Evolutionary conservation across 2,888 invertebrate genomes (phyloP).

Genomic region (Plebejus anna): DNA sequence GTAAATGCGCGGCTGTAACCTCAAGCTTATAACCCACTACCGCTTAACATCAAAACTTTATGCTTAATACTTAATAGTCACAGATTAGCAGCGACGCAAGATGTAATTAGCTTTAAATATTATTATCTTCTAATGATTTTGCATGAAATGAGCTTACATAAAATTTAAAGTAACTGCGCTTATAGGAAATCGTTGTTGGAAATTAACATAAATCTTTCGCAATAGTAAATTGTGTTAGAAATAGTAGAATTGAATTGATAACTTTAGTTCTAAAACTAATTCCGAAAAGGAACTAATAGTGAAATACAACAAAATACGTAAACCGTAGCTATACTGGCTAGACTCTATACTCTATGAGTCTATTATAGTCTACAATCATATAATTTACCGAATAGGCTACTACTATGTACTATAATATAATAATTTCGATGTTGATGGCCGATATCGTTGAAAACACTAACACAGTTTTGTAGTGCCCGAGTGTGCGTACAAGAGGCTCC

Average conservation of each 20-base stretch:
- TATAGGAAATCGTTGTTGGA: neutral
- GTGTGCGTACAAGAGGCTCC: too few species aligned
- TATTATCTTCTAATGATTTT: neutral
- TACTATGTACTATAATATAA: too few species aligned
- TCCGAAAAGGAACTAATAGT: neutral
- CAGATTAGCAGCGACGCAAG: neutral
- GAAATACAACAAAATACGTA: too few species aligned
- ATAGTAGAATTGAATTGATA: neutral
- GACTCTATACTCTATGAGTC: too few species aligned
- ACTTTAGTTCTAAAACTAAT: neutral
- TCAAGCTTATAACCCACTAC: neutral
- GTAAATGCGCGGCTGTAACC: slow-evolving; percentile 43
- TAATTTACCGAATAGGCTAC: too few species aligned
- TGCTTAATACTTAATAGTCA: slow-evolving; percentile 12
- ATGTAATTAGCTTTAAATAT: neutral
- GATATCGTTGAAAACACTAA: too few species aligned
- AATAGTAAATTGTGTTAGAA: neutral
- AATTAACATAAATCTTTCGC: neutral
- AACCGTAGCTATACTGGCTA: too few species aligned
- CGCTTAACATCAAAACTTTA: slow-evolving; percentile 18
- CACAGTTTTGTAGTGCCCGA: too few species aligned
- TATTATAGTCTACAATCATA: too few species aligned
- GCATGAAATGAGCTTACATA: neutral
- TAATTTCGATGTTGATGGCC: too few species aligned
- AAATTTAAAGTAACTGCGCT: neutral